These are phyloP conservation scores for Calyptomena viridis DNA, from an alignment of 2,113 vertebrate genomes.

Conservation along the genomic window DNA sequence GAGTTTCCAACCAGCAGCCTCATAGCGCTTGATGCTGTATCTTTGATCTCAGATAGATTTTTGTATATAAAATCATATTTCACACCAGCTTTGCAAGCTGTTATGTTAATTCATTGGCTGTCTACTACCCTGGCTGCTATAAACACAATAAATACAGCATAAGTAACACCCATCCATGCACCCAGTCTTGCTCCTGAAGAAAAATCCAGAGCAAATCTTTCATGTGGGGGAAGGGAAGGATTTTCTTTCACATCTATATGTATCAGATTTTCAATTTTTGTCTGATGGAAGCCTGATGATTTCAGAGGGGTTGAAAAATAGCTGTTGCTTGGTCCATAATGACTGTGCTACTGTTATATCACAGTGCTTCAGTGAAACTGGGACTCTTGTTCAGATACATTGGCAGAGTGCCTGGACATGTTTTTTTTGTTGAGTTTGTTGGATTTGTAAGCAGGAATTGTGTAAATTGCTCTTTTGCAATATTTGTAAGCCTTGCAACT, in stretches of 20 bases:
- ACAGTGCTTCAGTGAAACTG: neutral
- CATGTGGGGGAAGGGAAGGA: neutral
- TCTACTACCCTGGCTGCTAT: constrained; percentile 1
- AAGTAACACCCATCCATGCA: neutral
- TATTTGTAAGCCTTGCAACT: constrained; percentile 32
- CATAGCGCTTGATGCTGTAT: constrained; percentile 2
- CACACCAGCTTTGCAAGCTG: constrained; percentile 15
- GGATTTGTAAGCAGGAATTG: constrained; percentile 38
- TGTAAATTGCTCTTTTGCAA: constrained; percentile 44
- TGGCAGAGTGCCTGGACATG: neutral
- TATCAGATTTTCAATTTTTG: constrained; percentile 63
- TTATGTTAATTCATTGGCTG: constrained; percentile 36
- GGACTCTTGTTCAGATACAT: neutral
- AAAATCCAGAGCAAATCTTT: neutral
- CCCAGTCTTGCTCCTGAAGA: neutral
- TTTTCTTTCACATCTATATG: constrained; percentile 22
- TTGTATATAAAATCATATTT: constrained; percentile 45
- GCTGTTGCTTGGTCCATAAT: constrained; percentile 27
- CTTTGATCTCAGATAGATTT: constrained; percentile 53
- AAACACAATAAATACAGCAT: constrained; percentile 7
- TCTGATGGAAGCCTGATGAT: constrained; percentile 20
- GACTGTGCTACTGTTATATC: constrained; percentile 9
- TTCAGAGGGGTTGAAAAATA: constrained; percentile 52
- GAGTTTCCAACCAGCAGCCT: constrained; percentile 25
- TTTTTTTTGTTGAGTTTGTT: constrained; percentile 18